A percentile compares a stretch with the other conserved stretches of the same genome.
Evolutionary conservation across 2,113 vertebrate species (phyloP).

Genomic region (Sinocyclocheilus rhinocerous): DNA sequence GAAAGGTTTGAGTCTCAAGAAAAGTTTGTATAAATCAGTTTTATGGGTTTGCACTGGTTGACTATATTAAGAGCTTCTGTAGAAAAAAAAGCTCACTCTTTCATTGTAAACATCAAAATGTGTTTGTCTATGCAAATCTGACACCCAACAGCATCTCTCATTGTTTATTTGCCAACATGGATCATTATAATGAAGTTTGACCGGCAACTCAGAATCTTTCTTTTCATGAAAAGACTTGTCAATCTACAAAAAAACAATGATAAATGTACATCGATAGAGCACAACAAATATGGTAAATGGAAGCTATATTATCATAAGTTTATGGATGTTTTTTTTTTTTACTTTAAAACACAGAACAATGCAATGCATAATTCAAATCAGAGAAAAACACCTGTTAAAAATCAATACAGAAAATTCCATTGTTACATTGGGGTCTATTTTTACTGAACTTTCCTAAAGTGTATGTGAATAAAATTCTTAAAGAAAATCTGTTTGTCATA

Average conservation of each 20-base stretch:
- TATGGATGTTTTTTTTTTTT: neutral
- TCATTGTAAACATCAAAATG: neutral
- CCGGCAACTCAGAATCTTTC: neutral
- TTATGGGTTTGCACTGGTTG: neutral
- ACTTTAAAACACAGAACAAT: neutral
- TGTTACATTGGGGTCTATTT: neutral
- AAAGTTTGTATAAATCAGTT: neutral
- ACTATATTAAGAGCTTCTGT: neutral
- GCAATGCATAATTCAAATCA: too few relatives aligned
- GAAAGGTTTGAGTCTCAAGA: too few relatives aligned
- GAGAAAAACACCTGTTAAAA: too few relatives aligned
- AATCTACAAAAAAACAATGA: neutral
- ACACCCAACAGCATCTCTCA: neutral
- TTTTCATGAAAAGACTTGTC: neutral
- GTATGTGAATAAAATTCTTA: neutral
- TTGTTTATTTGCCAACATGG: neutral
- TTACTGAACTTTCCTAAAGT: neutral
- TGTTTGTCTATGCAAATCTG: neutral
- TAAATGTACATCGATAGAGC: neutral
- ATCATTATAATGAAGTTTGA: neutral
- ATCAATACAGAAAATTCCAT: too few relatives aligned
- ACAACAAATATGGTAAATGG: neutral
- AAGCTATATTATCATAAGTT: neutral
- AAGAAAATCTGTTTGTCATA: neutral
- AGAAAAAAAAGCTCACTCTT: neutral